Evolutionary conservation across 2,113 vertebrate species (phyloP), one percentile per base, ranked within the genome.

Genomic region (Phasianus colchicus): DNA sequence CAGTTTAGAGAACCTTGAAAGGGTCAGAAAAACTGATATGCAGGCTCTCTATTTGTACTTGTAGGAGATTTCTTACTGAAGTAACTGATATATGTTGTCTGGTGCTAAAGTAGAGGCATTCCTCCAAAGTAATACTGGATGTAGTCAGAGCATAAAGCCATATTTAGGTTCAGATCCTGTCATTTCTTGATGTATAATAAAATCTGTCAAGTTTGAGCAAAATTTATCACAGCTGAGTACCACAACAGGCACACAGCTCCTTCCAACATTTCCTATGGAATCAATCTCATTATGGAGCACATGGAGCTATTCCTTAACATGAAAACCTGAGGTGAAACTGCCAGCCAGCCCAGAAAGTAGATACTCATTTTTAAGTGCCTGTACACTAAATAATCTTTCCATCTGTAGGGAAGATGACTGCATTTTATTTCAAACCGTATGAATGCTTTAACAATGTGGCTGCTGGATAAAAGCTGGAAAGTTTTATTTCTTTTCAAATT

Each of bases 231-330:
- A 75, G 19, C 17, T 19, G 19, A 38, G 22, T 66, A 81, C 5
- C 9, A 43, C 7, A 69, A 24, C 13, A 47, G 22, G 43, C 32
- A 30, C 22, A 81, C 3, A 19, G 14, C 24, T 61, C 40, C 38
- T 58, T 81, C 45, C 60, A 54, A 8, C 1, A 1, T 40, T 64
- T 86, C 27, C 14, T 86, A 3, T 32, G 30, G 14, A 85, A 52
- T 24, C 54, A 25, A 19, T 67, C 18, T 27, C 9, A 43, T 54
- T 65, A 57, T 32, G 58, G 83, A 83, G 17, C 18, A 79, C 34
- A 52, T 0, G 0, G 5, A 75, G 16, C 48, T 20, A 27, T 13
- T n/a, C 42, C 6, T 48, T 13, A 88, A n/a, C 14, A 12, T n/a
- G 25, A 72, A 72, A 66, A 50, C 11, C 13, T 57, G 12, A 4